Evolutionary conservation across 2,797 vertebrate species (phyloP).

Genomic region (Myripristis murdjan): DNA sequence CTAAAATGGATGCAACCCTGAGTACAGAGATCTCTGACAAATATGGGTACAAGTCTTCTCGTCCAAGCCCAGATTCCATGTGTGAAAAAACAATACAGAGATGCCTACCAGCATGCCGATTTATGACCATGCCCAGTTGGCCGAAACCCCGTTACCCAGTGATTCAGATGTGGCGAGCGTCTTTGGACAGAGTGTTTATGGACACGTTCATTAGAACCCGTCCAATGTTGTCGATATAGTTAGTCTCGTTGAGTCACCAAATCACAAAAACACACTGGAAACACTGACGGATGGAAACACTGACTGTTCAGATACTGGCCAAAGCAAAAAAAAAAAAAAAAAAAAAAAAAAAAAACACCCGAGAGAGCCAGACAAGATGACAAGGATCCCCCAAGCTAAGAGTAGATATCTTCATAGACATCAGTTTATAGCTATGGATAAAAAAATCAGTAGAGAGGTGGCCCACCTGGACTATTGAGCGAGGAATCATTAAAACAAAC

Average conservation of each 20-base stretch:
- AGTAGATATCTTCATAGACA: not conserved
- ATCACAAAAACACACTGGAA: slow-evolving; percentile 30
- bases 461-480: too few species aligned
- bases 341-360: too few species aligned
- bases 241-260: slow-evolving; percentile 10
- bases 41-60: not conserved
- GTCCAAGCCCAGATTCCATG: not conserved
- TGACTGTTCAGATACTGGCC: too few species aligned
- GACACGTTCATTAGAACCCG: slow-evolving; percentile 26
- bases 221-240: not conserved
- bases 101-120: not conserved
- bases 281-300: slow-evolving; percentile 12
- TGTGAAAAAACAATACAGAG: not conserved
- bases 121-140: slow-evolving; percentile 4
- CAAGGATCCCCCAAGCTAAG: slow-evolving; percentile 7
- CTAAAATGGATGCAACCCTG: not conserved
- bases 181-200: slow-evolving; percentile 1
- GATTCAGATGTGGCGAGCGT: slow-evolving; percentile 19
- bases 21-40: slow-evolving; percentile 1
- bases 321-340: too few species aligned
- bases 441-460: too few species aligned
- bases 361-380: not conserved
- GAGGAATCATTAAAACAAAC: too few species aligned
- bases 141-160: slow-evolving; percentile 14
- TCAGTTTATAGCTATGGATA: too few species aligned